These are phyloP conservation scores for Kryptopterus vitreolus DNA, from an alignment of 2,797 vertebrate species.

Conservation along the genomic window DNA sequence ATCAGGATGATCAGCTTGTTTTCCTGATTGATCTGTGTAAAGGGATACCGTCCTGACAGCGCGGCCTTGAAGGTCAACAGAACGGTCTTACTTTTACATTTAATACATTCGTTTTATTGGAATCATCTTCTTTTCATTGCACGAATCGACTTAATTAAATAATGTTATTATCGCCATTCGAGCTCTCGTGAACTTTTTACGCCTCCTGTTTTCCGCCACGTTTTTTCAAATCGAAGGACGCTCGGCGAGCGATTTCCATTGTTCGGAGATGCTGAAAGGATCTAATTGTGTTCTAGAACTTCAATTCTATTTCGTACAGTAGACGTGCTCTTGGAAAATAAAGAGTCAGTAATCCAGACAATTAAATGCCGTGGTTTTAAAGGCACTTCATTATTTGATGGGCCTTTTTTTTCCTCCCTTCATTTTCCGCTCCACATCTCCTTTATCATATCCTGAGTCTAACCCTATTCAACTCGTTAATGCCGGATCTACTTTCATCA, in stretches of 20 bases:
- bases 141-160: too few species aligned
- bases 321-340: neutral
- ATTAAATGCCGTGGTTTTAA: conserved; percentile 15
- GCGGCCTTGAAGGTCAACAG: too few species aligned
- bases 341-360: neutral
- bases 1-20: neutral
- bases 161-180: neutral
- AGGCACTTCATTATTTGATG: conserved; percentile 27
- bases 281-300: neutral
- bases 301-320: neutral
- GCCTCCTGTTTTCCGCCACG: neutral
- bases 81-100: too few species aligned
- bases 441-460: neutral
- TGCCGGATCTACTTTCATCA: neutral
- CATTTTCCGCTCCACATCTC: neutral
- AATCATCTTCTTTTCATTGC: too few species aligned
- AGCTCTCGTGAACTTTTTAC: neutral
- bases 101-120: too few species aligned
- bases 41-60: neutral
- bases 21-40: neutral
- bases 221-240: neutral
- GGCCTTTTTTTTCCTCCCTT: too few species aligned
- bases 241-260: neutral
- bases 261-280: neutral
- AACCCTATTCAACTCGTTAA: neutral